Evolutionary conservation across 2,797 vertebrate genomes (phyloP).

Genomic region (Tinamus major): DNA sequence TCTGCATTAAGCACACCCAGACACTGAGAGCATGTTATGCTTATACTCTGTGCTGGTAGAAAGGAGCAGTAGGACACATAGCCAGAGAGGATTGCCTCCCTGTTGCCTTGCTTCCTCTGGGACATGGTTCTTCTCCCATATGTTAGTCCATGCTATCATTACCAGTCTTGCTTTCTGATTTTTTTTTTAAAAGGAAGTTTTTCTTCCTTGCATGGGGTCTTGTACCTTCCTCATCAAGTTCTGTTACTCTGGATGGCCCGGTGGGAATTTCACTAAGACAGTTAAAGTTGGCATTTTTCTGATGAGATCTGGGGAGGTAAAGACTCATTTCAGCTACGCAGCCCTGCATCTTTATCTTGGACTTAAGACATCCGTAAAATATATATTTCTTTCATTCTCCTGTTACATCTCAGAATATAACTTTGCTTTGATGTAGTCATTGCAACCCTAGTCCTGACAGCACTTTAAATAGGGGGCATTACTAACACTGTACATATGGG

Average conservation of each 20-base stretch:
- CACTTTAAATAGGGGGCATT: neutral
- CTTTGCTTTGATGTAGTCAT: neutral
- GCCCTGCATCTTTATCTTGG: neutral
- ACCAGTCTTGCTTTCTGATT: neutral
- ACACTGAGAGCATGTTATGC: neutral
- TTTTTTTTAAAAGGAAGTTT: neutral
- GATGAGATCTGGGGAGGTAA: neutral
- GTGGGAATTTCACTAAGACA: neutral
- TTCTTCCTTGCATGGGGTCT: neutral
- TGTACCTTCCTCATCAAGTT: neutral
- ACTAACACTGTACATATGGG: neutral
- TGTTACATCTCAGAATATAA: neutral
- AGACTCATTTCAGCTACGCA: neutral
- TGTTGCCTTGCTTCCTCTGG: neutral
- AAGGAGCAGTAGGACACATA: neutral
- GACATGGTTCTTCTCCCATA: neutral
- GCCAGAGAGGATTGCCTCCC: neutral
- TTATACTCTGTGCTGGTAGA: neutral
- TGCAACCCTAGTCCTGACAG: neutral
- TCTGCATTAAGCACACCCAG: neutral
- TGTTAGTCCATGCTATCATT: neutral
- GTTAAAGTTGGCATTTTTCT: neutral
- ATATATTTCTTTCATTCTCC: neutral
- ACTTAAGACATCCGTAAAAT: neutral
- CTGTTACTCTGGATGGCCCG: neutral